phyloP scores from a whole-genome alignment of 2,797 vertebrate genomes.

The Netta rufina region DNA sequence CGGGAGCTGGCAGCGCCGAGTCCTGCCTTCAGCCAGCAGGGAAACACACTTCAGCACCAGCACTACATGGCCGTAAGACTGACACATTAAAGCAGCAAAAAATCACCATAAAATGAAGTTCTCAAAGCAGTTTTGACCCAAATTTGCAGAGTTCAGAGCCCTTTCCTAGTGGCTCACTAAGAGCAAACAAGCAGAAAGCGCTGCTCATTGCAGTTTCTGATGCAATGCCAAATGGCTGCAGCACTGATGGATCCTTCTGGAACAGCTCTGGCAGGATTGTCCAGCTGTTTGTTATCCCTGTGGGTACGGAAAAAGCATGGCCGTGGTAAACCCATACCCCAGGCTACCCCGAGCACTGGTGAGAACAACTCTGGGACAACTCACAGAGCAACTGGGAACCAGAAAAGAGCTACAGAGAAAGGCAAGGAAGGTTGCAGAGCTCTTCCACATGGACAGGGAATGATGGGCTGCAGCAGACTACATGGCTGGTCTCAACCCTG shows the following conservation, averaged over 20 bases:
- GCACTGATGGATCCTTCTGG: fast-evolving
- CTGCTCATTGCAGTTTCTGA: background rate
- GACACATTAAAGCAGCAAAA: background rate
- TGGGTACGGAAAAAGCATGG: background rate
- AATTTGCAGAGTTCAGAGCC: background rate
- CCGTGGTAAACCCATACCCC: background rate
- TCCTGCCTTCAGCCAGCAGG: background rate
- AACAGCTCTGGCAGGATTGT: background rate
- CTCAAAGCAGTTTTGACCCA: background rate
- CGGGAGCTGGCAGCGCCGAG: background rate
- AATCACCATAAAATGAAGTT: background rate
- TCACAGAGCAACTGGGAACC: background rate
- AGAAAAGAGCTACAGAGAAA: background rate
- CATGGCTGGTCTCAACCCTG: background rate
- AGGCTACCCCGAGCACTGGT: background rate
- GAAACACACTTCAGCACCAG: background rate
- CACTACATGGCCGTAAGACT: background rate
- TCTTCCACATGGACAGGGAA: background rate
- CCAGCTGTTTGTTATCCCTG: background rate
- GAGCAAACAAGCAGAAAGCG: background rate
- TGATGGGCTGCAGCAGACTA: fast-evolving
- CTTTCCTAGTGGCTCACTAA: background rate
- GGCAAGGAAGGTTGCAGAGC: background rate
- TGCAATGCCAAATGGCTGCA: background rate
- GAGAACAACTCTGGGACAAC: background rate